Base-by-base conservation (phyloP, 2,113 vertebrate genomes). In the Sebastes schlegelii region DNA sequence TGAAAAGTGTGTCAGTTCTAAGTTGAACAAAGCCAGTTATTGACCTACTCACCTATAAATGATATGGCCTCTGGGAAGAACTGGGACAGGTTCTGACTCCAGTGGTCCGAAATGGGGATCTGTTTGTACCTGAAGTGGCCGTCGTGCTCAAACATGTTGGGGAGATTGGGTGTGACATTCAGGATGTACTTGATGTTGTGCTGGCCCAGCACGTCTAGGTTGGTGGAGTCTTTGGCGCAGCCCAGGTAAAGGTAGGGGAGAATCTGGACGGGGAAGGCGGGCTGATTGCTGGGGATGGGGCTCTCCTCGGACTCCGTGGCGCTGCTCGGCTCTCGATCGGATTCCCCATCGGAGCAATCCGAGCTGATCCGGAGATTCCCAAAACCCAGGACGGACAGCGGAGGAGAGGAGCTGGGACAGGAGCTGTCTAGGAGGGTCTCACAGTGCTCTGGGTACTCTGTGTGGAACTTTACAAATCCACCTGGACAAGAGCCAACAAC, bases 51-150 rank as follows among this genome's bases (percentile, higher is more conserved):
- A 97, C 97, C 97, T 49, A 97, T 97, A 91, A 97, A 97, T 0
- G 95, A 94, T 63, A 97, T 97, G 71, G 97, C 97, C 80, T 97
- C 97, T 0, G 97, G 97, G 83, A 97, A 97, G 94, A 97, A 97
- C 93, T 96, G 96, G 16, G 96, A 97, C 86, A 97, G 88, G 79
- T 97, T 97, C 90, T 97, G 96, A 91, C 97, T 97, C 97, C 97
- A 97, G 92, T 97, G 97, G 87, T 97, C 97, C 0, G 96, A 97
- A 90, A 97, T 97, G 77, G 97, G 97, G 77, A 97, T 97, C 93
- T 97, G 96, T 90, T 97, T 97, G 94, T 97, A 97, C 88, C 95
- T 96, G 91, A 97, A 97, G 81, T 94, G 95, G 4, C 96, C 96
- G 0, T 96, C 96, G 55, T 97, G 96, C 92, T 97, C 97, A 12